Evolutionary conservation across 2,113 vertebrate species (phyloP), one percentile per base, ranked within the genome.

Genomic region (Entelurus aequoreus): DNA sequence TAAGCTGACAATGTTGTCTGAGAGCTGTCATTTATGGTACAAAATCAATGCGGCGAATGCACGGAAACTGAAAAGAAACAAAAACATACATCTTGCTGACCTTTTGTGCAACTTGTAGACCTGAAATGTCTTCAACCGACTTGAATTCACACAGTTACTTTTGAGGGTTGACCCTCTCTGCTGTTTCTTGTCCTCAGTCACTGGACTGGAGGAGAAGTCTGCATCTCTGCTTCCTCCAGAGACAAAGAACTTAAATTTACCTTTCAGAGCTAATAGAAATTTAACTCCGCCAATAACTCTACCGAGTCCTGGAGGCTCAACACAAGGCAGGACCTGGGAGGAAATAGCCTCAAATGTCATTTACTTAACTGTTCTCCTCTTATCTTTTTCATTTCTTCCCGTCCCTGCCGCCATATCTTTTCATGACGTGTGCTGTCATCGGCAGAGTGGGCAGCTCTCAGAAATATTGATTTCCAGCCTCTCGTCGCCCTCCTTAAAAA

Each of bases 271-370:
- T 88, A 90, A 90, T 90, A 87, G 88, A 90, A 89, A 90, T 90
- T 87, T 89, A 90, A 89, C 84, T 89, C 86, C 78, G 71, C 47
- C 78, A 78, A 83, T 88, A 90, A 90, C 84, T 89, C 88, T 74
- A 42, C 74, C 15, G 85, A 84, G 86, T 87, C 84, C 84, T 70
- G 68, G 40, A 75, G 78, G 80, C 75, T 77, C 80, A 62, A 71
- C 72, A 72, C 72, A 36, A 74, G 80, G 85, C 87, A 86, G 75
- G 72, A 72, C 75, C 79, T 80, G 49, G 71, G 80, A 89, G 88
- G 88, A 90, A 90, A 91, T 89, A 82, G 85, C 88, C 86, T 88
- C 86, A 89, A 87, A 89, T 90, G 87, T 88, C 89, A 91, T 90
- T 90, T 88, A 86, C 88, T 89, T 90, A 90, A 90, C 88, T 86